phyloP scores from a whole-genome alignment of 2,888 invertebrate genomes.

The Phortica magna region DNA sequence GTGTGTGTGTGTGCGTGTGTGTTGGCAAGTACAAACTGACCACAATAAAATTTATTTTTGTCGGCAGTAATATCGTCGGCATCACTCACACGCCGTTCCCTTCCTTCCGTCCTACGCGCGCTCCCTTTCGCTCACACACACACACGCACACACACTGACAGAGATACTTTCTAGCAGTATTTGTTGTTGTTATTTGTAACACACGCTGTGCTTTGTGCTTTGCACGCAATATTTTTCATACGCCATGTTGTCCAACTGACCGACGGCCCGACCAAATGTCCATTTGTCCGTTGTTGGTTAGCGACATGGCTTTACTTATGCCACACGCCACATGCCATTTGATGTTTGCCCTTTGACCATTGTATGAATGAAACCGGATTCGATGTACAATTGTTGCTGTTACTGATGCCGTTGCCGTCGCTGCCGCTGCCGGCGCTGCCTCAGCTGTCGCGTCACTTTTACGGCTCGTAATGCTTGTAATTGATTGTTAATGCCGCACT shows the following conservation, averaged over 20 bases:
- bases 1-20: constrained; percentile 35
- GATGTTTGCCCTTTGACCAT: not conserved
- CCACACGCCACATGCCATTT: constrained; percentile 25
- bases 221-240: constrained; percentile 51
- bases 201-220: constrained; percentile 11
- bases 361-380: not conserved
- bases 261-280: too few relatives aligned
- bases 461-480: constrained; percentile 63
- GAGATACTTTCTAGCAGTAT: constrained; percentile 17
- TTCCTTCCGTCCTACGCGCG: constrained; percentile 34
- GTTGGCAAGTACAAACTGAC: constrained; percentile 38
- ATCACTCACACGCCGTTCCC: too few relatives aligned
- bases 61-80: constrained; percentile 26
- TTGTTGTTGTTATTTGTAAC: constrained; percentile 16
- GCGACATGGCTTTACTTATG: not conserved
- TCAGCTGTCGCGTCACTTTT: constrained; percentile 59
- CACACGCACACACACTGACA: not conserved
- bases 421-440: constrained; percentile 40
- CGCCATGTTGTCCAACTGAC: not conserved
- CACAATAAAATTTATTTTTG: constrained; percentile 61
- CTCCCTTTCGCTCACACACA: constrained; percentile 22
- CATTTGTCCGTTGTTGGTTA: not conserved
- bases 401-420: not conserved
- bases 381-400: not conserved
- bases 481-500: constrained; percentile 63